These are phyloP conservation scores for Napeogenes inachia DNA, from an alignment of 2,888 invertebrate species.

Conservation along the genomic window DNA sequence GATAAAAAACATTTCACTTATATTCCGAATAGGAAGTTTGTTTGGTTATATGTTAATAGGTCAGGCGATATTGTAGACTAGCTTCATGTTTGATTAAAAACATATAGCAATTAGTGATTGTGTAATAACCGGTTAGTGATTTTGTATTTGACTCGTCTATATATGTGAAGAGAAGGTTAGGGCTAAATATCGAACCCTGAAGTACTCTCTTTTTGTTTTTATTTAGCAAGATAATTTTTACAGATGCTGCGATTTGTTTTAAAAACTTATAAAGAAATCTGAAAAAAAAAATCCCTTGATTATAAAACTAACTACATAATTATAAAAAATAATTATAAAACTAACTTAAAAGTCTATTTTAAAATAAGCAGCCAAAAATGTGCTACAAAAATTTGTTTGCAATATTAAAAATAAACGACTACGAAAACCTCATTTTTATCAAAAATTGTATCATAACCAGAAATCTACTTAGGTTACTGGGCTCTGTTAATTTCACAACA, in stretches of 20 bases:
- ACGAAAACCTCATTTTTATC: too few relatives aligned
- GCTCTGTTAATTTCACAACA: too few relatives aligned
- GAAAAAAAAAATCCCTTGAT: too few relatives aligned
- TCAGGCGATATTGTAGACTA: slow-evolving; percentile 1
- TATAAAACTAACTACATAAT: too few relatives aligned
- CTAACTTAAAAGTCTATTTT: too few relatives aligned
- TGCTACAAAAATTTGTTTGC: too few relatives aligned
- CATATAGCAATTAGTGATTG: neutral
- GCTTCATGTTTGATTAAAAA: neutral
- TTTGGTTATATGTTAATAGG: slow-evolving; percentile 13
- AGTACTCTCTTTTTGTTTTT: neutral
- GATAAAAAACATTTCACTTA: too few relatives aligned
- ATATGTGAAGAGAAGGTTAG: neutral
- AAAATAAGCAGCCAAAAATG: too few relatives aligned
- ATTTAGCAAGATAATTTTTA: neutral
- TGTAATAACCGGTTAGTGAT: neutral
- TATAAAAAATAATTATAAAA: too few relatives aligned
- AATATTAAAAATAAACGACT: too few relatives aligned
- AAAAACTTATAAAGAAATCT: neutral
- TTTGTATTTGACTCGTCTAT: neutral
- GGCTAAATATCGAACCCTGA: neutral
- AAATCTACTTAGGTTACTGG: too few relatives aligned
- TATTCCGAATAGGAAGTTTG: neutral
- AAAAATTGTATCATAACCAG: too few relatives aligned
- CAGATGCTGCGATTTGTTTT: neutral